Percentiles rank a stretch among this genome's conserved stretches.
phyloP scores from a whole-genome alignment of 2,888 invertebrate species.

The Acrocyrtus sp. region DNA sequence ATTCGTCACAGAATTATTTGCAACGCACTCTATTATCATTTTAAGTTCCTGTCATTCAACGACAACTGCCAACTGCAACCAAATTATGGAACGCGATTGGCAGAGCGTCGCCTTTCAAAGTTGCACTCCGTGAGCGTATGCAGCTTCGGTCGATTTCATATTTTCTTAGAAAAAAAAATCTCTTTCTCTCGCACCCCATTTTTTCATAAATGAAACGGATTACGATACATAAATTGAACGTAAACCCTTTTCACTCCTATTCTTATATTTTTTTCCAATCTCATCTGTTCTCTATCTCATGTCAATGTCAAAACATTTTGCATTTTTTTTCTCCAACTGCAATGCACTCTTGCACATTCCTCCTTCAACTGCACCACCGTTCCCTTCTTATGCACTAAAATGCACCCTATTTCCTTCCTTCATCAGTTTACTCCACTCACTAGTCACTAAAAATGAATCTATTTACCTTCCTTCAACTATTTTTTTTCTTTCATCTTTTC shows the following conservation, averaged over 20 bases:
- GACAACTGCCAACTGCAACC: no score
- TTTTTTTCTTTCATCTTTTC: not conserved
- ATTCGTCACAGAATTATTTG: no score
- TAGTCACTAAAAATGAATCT: conserved; percentile 17
- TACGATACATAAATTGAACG: not conserved
- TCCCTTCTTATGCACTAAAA: not conserved
- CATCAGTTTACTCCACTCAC: not conserved
- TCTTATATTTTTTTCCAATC: not conserved
- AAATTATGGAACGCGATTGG: no score
- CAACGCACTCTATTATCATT: no score
- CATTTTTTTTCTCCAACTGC: not conserved
- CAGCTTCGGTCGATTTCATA: no score
- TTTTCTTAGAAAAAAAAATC: no score
- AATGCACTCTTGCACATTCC: not conserved
- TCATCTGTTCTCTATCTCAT: not conserved
- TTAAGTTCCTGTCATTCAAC: no score
- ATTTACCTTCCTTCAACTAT: conserved; percentile 24
- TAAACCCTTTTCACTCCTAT: not conserved
- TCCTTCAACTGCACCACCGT: not conserved
- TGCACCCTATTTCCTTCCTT: conserved; percentile 32
- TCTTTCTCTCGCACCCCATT: no score
- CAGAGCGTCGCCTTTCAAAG: no score
- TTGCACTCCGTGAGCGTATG: no score
- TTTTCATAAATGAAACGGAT: not conserved
- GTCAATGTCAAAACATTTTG: not conserved